A percentile compares a stretch with the other conserved stretches of the same genome.
Conservation (phyloP, 2,797 vertebrate species). For the Gymnoscopelus microlampas region DNA sequence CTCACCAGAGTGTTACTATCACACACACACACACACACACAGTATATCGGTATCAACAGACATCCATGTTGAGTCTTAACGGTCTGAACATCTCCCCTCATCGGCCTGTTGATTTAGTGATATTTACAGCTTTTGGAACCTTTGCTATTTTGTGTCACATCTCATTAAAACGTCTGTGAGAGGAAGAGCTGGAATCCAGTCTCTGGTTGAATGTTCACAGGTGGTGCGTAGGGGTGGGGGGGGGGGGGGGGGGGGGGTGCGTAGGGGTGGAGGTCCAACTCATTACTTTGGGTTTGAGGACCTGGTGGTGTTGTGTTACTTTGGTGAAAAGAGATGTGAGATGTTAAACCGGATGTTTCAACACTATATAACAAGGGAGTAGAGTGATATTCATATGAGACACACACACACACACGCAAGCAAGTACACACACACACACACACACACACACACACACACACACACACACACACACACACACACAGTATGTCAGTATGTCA, state of each 20-base stretch:
- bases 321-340: conserved; percentile 50
- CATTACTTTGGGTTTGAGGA: conserved; percentile 29
- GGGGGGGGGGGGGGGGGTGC: too few relatives aligned
- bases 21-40: too few relatives aligned
- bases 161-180: conserved; percentile 44
- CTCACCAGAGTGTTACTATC: conserved; percentile 44
- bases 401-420: conserved; percentile 28
- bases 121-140: conserved; percentile 48
- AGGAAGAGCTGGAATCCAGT: conserved; percentile 39
- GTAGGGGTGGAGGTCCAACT: conserved; percentile 46
- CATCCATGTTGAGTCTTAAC: conserved; percentile 53
- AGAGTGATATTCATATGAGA: conserved; percentile 7
- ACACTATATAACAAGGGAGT: conserved; percentile 49
- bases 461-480: conserved; percentile 6
- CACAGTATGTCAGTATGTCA: neutral
- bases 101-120: conserved; percentile 46
- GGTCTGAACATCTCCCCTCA: conserved; percentile 56
- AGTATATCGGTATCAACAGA: conserved; percentile 39
- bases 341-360: conserved; percentile 34
- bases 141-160: conserved; percentile 38
- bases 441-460: conserved; percentile 9
- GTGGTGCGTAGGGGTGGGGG: too few relatives aligned
- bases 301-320: conserved; percentile 15
- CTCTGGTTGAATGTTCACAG: conserved; percentile 62
- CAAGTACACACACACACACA: conserved; percentile 7